Conservation (phyloP, 1,140 invertebrate genomes). For the roundworm (Caenorhabditis elegans) region DNA sequence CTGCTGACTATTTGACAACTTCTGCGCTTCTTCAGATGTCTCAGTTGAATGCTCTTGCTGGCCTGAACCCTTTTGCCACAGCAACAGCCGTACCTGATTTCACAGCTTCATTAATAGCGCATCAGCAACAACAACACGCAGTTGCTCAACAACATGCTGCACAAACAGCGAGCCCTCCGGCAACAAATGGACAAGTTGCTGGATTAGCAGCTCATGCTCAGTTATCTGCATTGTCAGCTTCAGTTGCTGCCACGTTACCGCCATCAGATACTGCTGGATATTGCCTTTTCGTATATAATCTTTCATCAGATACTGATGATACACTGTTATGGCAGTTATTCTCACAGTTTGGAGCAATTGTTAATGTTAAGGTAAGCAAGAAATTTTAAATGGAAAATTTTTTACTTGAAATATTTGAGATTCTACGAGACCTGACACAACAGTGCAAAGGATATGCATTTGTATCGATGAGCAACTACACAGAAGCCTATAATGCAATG, state of each 20-base stretch:
- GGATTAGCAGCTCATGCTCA: background rate
- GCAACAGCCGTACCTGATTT: background rate
- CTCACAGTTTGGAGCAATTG: constrained; percentile 96
- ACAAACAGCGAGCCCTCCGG: background rate
- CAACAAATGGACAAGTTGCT: background rate
- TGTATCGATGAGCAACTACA: constrained; percentile 97
- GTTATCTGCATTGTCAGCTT: constrained; percentile 20
- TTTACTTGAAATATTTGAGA: constrained; percentile 61
- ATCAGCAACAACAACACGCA: background rate
- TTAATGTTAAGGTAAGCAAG: constrained; percentile 81
- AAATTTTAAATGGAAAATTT: background rate
- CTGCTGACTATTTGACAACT: constrained; percentile 73
- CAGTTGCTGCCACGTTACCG: constrained; percentile 33
- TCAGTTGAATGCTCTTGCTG: constrained; percentile 29
- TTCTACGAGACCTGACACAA: constrained; percentile 94
- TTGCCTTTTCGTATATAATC: constrained; percentile 98
- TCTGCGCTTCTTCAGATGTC: constrained; percentile 75
- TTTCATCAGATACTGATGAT: constrained; percentile 96
- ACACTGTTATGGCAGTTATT: constrained; percentile 97
- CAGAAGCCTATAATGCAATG: constrained; percentile 70
- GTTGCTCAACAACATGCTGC: constrained; percentile 32
- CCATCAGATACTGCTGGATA: constrained; percentile 70
- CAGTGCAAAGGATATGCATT: constrained; percentile 99
- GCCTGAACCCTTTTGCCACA: background rate
- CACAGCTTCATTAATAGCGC: background rate